A percentile compares a stretch with the other conserved stretches of the same genome.
These are phyloP conservation scores for Patella pellucida DNA, from an alignment of 2,888 invertebrate species.

Conservation along the genomic window DNA sequence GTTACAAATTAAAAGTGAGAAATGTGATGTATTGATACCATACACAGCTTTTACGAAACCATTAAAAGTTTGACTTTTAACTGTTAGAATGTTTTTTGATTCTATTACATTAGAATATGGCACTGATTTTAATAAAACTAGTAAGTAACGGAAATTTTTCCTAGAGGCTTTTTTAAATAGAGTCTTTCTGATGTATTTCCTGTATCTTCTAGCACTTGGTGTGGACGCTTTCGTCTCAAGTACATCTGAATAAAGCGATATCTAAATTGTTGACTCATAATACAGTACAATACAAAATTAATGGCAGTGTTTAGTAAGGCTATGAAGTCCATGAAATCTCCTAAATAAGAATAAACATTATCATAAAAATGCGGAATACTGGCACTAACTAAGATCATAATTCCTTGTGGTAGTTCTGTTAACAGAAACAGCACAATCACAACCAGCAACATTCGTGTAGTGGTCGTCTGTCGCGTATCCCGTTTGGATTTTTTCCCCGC, in stretches of 20 bases:
- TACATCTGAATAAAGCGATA: slow-evolving; percentile 58
- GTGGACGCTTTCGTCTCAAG: slow-evolving; percentile 35
- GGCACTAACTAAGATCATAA: slow-evolving; percentile 81
- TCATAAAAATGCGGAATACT: slow-evolving; percentile 79
- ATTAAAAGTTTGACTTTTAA: too few species aligned
- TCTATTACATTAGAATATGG: too few species aligned
- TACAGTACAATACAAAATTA: slow-evolving; percentile 92
- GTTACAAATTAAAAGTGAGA: too few species aligned
- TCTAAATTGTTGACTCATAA: slow-evolving; percentile 91
- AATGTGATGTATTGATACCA: too few species aligned
- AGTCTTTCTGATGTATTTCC: slow-evolving; percentile 22
- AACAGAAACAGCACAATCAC: slow-evolving; percentile 87
- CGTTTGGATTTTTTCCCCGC: slow-evolving; percentile 45
- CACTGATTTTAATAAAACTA: too few species aligned
- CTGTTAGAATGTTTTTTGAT: too few species aligned
- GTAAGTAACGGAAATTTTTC: too few species aligned
- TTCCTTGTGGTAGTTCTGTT: slow-evolving; percentile 89
- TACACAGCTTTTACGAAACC: too few species aligned
- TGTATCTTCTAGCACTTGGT: slow-evolving; percentile 24
- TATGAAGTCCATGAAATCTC: slow-evolving; percentile 89
- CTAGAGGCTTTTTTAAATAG: too few species aligned
- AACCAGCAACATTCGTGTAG: slow-evolving; percentile 89
- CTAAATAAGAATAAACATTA: slow-evolving; percentile 75
- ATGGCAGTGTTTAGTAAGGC: slow-evolving; percentile 92
- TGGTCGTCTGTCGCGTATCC: slow-evolving; percentile 75